Conservation (phyloP, 2,888 invertebrate genomes). For the Tenthredo distinguenda region DNA sequence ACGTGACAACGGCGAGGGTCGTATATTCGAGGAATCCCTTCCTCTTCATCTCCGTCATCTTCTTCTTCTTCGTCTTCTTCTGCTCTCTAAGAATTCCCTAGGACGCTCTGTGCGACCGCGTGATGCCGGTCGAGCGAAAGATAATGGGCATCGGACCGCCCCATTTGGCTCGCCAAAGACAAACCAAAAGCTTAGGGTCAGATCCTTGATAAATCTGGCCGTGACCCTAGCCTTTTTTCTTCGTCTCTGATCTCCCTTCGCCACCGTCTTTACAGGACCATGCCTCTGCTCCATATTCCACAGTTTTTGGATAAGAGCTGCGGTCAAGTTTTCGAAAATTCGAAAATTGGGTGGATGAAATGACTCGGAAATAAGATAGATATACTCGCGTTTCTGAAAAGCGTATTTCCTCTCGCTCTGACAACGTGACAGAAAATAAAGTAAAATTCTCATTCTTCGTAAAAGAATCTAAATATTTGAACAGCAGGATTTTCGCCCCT, state of each 20-base stretch:
- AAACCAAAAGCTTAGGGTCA: constrained; percentile 21
- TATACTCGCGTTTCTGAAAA: not conserved
- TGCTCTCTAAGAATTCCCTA: not conserved
- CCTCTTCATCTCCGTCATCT: not conserved
- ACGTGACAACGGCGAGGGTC: not conserved
- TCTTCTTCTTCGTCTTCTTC: not conserved
- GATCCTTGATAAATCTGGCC: constrained; percentile 18
- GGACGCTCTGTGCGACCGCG: not conserved
- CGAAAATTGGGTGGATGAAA: too few species aligned
- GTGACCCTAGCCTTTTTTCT: not conserved
- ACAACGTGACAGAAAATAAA: too few species aligned
- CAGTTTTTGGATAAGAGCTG: not conserved
- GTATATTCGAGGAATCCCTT: not conserved
- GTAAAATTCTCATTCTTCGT: too few species aligned
- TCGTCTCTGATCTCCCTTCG: not conserved
- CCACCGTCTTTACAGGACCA: not conserved
- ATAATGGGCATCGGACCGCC: constrained; percentile 22
- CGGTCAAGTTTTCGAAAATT: too few species aligned
- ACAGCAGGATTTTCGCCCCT: not conserved
- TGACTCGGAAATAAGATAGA: too few species aligned
- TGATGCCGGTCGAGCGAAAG: constrained; percentile 12
- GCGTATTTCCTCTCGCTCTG: too few species aligned
- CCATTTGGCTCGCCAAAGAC: constrained; percentile 21
- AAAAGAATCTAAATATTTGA: not conserved
- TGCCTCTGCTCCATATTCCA: not conserved